Conservation (phyloP, 2,113 vertebrate species). For the Tretioscincus oriximinensis region DNA sequence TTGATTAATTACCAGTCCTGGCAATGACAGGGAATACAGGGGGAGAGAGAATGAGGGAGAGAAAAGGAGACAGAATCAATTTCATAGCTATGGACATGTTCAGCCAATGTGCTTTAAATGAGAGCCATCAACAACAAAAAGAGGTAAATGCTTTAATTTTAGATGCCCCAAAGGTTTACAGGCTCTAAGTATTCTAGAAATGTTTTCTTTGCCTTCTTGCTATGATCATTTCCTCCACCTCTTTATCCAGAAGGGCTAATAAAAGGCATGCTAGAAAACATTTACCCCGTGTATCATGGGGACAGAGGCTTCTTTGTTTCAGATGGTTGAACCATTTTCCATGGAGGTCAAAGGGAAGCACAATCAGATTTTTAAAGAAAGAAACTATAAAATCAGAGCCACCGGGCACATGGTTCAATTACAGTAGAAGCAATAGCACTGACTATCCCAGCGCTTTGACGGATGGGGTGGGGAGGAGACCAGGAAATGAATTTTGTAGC, state of each 20-base stretch:
- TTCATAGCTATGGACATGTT: slow-evolving; percentile 38
- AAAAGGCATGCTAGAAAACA: not conserved
- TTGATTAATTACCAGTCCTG: slow-evolving; percentile 71
- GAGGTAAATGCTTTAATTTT: slow-evolving; percentile 8
- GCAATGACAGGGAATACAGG: slow-evolving; percentile 57
- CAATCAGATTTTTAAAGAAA: not conserved
- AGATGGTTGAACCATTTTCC: not conserved
- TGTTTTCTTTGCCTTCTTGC: not conserved
- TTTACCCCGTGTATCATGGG: not conserved
- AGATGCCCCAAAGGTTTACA: slow-evolving; percentile 32
- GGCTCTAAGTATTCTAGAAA: slow-evolving; percentile 37
- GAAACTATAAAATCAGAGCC: not conserved
- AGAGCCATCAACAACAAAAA: slow-evolving; percentile 47
- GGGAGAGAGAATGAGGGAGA: not conserved
- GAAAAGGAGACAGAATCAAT: slow-evolving; percentile 17
- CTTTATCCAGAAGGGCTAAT: not conserved
- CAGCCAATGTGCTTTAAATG: slow-evolving; percentile 39
- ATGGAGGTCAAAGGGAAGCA: not conserved
- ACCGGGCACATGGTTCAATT: not conserved
- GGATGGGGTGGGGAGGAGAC: too few relatives aligned
- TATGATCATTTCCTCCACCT: not conserved
- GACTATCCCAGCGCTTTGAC: not conserved
- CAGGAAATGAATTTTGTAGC: too few relatives aligned
- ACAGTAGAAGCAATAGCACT: not conserved
- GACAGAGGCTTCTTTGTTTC: not conserved